Evolutionary conservation across 1,140 invertebrate species (phyloP), one percentile per base, ranked within the genome.

Genomic region (Drosophila tropicalis): DNA sequence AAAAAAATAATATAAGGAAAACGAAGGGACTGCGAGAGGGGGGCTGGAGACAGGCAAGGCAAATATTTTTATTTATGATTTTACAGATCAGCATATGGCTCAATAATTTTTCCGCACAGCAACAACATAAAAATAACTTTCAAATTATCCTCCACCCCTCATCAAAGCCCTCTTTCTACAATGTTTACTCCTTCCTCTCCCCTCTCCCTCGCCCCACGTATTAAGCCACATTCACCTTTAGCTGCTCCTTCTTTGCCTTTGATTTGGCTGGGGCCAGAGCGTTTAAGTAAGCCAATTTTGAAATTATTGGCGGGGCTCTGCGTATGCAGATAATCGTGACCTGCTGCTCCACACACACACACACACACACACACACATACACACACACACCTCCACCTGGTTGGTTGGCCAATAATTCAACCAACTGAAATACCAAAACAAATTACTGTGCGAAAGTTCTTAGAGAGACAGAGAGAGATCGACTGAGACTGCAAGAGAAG

Each of bases 1-100:
- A 34, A 71, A 17, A n/a, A 55, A 29, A 17, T 9, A 10, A 15
- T 4, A 25, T 9, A 51, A 13, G 29, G 17, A 63, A 44, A 54
- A 39, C 40, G 47, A 13, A 13, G 22, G 32, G 57, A 17, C 39
- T 32, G 74, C 29, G 67, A 66, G 56, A 40, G 62, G 34, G 17
- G 25, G 5, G 29, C 22, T 67, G 40, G 32, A 47, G 41, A 36
- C 39, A 66, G 58, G 67, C 83, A 89, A 83, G 81, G 80, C 84
- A 87, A 87, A 87, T 87, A 87, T 87, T 87, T 87, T 89, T 87
- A 87, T 87, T 87, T 87, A 87, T 87, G 84, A 89, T 87, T 87
- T 87, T 87, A 87, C 84, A 87, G 84, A 87, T 87, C 84, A 87
- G 84, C 84, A 87, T 87, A 87, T 87, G 89, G 84, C 84, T 87